Evolutionary conservation across 1,140 invertebrate species (phyloP), one percentile per base, ranked within the genome.

Genomic region (Tetranychus cinnabarinus): DNA sequence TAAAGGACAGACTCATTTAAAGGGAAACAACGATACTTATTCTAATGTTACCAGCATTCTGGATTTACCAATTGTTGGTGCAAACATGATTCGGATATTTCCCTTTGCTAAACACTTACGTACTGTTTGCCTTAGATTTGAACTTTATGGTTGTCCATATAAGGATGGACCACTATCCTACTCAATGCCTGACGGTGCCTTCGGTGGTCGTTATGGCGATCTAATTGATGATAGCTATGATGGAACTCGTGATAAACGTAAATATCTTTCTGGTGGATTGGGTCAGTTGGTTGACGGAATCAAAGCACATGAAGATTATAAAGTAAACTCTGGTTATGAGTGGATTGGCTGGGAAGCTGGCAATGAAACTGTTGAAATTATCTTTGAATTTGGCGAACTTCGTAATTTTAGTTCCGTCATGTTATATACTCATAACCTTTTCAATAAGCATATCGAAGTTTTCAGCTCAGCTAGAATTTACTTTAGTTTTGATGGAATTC

Each of bases 181-280:
- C 71, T 79, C 80, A 36, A 86, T 88, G 75, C 84, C 85, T 1
- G 81, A 88, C 63, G 88, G 88, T 65, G 82, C 83, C 62, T 77
- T 77, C 61, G 75, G 82, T 57, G 81, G 78, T 57, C 80, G 76
- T 69, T 72, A 83, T 66, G 81, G 87, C 66, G 85, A 92, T 71
- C 80, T 95, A 50, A 85, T 83, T 63, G 92, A 97, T 72, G 80
- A 83, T 65, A 86, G 83, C 46, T 97, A 95, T 74, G 92, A 97
- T 72, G 91, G 92, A 2, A 77, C 81, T 60, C 63, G 72, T 23
- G 82, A 85, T 76, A 78, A 81, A 66, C 79, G 74, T 33, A 77
- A 79, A 67, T 72, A 82, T 64, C 77, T 89, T 60, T 73, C 77
- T 15, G 78, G 81, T 54, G 89, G 89, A 31, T 73, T 93, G 2